phyloP scores from a whole-genome alignment of 2,113 vertebrate genomes.

The Phyllopteryx taeniolatus region DNA sequence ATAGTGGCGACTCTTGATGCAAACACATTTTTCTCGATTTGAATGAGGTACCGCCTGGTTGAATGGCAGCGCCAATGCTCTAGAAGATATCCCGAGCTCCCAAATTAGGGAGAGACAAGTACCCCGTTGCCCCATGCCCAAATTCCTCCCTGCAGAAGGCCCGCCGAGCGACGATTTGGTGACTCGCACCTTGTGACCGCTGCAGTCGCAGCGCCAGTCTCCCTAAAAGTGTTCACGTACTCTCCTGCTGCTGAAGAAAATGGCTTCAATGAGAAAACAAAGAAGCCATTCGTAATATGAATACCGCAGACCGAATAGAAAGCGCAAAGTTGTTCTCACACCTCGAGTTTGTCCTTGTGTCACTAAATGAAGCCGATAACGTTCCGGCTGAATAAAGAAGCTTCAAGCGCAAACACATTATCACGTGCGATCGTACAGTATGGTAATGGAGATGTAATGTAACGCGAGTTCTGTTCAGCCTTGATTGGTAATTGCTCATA shows the following conservation, averaged over 20 bases:
- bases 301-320: constrained; percentile 15
- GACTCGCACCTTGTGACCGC: constrained; percentile 66
- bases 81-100: constrained; percentile 63
- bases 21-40: constrained; percentile 17
- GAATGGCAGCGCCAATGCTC: constrained; percentile 35
- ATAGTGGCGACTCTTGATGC: constrained; percentile 1
- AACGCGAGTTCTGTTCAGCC: background rate
- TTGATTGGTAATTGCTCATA: background rate
- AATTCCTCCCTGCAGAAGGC: constrained; percentile 60
- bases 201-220: constrained; percentile 50
- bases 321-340: constrained; percentile 19
- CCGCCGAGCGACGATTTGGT: constrained; percentile 58
- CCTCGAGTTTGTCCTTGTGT: constrained; percentile 8
- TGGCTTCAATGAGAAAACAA: background rate
- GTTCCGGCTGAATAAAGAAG: constrained; percentile 1
- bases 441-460: background rate
- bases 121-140: constrained; percentile 56
- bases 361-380: background rate
- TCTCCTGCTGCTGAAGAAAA: constrained; percentile 40
- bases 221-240: constrained; percentile 60
- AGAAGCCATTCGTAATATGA: constrained; percentile 13
- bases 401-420: background rate
- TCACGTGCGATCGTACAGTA: background rate
- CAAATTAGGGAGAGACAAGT: constrained; percentile 60
- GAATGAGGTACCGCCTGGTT: constrained; percentile 26